phyloP scores from a whole-genome alignment of 2,113 vertebrate genomes.

The Sylvia atricapilla region DNA sequence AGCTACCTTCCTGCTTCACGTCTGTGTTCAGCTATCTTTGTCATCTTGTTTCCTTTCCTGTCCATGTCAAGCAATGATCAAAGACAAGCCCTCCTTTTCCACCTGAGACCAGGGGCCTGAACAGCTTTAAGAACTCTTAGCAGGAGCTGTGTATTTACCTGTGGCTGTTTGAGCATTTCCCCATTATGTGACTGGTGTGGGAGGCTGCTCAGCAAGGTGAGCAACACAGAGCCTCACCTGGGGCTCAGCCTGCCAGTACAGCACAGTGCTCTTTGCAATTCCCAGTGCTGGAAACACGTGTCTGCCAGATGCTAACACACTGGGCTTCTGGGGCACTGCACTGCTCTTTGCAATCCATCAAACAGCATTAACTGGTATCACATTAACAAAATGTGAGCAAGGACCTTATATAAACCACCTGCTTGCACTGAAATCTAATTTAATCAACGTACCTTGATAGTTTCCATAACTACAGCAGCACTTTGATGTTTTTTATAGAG shows the following conservation, averaged over 20 bases:
- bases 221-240: not conserved
- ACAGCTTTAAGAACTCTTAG: not conserved
- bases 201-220: not conserved
- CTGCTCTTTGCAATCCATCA: not conserved
- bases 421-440: slow-evolving; percentile 1
- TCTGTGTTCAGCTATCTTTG: not conserved
- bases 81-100: not conserved
- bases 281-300: not conserved
- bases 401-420: slow-evolving; percentile 35
- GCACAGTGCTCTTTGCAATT: not conserved
- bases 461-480: slow-evolving; percentile 76
- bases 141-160: not conserved
- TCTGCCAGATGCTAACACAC: not conserved
- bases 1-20: not conserved
- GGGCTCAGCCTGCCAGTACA: not conserved
- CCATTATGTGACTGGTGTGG: not conserved
- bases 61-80: not conserved
- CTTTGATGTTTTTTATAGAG: slow-evolving; percentile 87
- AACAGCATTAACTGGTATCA: not conserved
- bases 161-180: not conserved
- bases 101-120: not conserved
- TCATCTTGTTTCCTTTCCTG: not conserved
- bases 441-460: slow-evolving; percentile 72
- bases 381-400: slow-evolving; percentile 4
- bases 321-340: not conserved